Evolutionary conservation across 2,113 vertebrate species (phyloP).

Genomic region (Theropithecus gelada): DNA sequence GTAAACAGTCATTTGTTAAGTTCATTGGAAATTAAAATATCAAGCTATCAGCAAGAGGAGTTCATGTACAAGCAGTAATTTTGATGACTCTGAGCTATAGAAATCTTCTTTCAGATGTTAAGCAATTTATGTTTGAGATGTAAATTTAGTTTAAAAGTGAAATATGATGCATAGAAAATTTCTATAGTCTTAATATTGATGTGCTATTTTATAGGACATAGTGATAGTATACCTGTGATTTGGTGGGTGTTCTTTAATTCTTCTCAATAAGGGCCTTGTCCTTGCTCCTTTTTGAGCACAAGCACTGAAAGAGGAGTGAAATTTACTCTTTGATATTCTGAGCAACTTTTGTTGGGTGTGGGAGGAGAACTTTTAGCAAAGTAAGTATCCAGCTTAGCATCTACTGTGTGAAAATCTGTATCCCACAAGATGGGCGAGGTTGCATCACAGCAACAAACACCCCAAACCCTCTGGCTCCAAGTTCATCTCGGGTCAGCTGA

Average conservation of each 20-base stretch:
- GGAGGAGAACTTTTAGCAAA: neutral
- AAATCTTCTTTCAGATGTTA: slow-evolving; percentile 34
- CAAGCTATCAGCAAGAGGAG: slow-evolving; percentile 36
- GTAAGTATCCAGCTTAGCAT: too few relatives aligned
- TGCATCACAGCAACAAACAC: neutral
- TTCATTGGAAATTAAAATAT: slow-evolving; percentile 32
- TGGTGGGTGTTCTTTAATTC: neutral
- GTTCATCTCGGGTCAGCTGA: neutral
- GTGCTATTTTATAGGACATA: neutral
- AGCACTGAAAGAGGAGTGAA: neutral
- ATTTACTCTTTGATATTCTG: neutral
- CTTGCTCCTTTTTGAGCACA: neutral
- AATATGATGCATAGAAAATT: neutral
- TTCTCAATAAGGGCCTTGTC: neutral
- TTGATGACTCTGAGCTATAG: slow-evolving; percentile 10
- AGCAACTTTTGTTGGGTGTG: neutral
- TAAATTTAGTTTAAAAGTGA: slow-evolving; percentile 8
- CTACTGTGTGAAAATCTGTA: neutral
- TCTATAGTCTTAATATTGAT: neutral
- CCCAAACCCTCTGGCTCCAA: neutral
- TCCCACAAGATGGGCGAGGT: neutral
- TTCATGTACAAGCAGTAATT: slow-evolving; percentile 8
- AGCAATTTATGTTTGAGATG: slow-evolving; percentile 12
- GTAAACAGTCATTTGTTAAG: slow-evolving; percentile 26
- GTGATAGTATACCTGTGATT: neutral